A percentile compares a stretch with the other conserved stretches of the same genome.
Conservation (phyloP, 2,113 vertebrate species). For the Gallinago paraguaiae region DNA sequence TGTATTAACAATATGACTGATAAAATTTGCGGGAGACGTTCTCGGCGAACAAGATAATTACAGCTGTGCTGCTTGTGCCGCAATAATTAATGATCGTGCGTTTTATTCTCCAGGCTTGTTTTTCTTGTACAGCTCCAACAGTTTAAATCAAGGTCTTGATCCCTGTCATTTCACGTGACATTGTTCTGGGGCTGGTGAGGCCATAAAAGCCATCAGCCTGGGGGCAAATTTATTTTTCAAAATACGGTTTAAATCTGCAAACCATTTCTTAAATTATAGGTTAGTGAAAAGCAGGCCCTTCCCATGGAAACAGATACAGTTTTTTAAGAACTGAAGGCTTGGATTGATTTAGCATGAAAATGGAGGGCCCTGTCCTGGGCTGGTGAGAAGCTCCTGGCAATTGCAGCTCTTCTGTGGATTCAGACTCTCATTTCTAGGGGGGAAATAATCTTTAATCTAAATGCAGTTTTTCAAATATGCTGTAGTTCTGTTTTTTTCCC, state of each 20-base stretch:
- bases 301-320: not conserved
- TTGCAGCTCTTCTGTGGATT: not conserved
- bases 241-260: slow-evolving; percentile 15
- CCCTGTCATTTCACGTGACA: not conserved
- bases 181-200: not conserved
- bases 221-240: slow-evolving; percentile 27
- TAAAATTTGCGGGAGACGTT: slow-evolving; percentile 31
- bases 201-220: slow-evolving; percentile 12
- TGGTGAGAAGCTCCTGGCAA: not conserved
- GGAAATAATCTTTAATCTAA: not conserved
- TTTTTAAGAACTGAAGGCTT: not conserved
- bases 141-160: slow-evolving; percentile 22
- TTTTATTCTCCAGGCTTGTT: slow-evolving; percentile 34
- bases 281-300: not conserved
- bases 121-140: slow-evolving; percentile 6
- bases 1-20: not conserved
- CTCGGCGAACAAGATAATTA: slow-evolving; percentile 24
- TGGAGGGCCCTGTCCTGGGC: not conserved
- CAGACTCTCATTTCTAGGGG: not conserved
- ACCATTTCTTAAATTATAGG: slow-evolving; percentile 41
- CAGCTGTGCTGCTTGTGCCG: slow-evolving; percentile 12
- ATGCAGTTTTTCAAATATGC: not conserved
- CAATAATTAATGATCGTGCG: slow-evolving; percentile 6
- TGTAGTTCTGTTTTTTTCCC: not conserved
- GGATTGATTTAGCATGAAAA: not conserved